Evolutionary conservation across 2,797 vertebrate genomes (phyloP), one percentile per base, ranked within the genome.

Genomic region (Aphelocoma californica): DNA sequence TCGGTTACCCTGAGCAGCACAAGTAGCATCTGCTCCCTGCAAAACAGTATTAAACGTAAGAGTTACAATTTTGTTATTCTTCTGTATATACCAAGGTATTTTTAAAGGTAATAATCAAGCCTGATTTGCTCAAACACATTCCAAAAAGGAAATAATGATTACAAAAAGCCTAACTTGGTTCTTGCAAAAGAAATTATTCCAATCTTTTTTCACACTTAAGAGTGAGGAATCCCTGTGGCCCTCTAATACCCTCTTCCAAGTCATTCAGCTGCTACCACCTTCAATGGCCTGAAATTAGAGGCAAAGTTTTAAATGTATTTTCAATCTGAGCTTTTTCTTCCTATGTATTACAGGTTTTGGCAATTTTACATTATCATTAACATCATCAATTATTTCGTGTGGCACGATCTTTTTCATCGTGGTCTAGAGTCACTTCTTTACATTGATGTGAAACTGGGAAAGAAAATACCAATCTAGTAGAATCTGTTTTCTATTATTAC

Each of bases 1-100:
- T 99, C 99, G 0, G 99, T 99, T 96, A 99, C 99, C 95, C 99
- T 98, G 93, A 99, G 98, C 94, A 99, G 98, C 86, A 99, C 99
- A 97, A 99, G 98, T 60, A 99, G 97, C 96, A 99, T 98, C 97
- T 99, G 99, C 97, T 99, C 99, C 99, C 99, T 99, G 97, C 34
- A 97, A 98, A 96, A 80, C 91, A 97, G 83, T 65, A 97, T 81
- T 60, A 92, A 86, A 90, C 18, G 78, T 74, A 34, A 69, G 81
- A 95, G 82, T 90, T 92, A 97, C 34, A 4, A 3, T 94, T 95
- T 77, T 75, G 32, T 53, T 69, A 64, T 31, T 88, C 29, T 56
- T 83, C 58, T 71, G 3, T 28, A 73, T 83, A 61, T 21, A 74
- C 5, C n/a, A 71, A 36, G 7, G 38, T 42, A 62, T 25, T 85